Conservation (phyloP, 2,888 invertebrate species). For the Nezara viridula region DNA sequence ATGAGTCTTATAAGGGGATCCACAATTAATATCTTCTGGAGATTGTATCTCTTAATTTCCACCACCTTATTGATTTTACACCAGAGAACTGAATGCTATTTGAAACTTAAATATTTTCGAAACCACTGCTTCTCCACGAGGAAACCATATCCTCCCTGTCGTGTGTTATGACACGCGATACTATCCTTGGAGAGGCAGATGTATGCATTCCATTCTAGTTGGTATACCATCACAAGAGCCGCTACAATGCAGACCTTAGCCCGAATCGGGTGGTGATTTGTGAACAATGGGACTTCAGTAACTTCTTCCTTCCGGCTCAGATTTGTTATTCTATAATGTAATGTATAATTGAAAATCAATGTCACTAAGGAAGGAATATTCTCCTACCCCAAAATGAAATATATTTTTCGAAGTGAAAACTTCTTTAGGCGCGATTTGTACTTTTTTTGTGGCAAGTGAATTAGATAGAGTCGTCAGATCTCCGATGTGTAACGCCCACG, state of each 20-base stretch:
- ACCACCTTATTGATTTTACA: neutral
- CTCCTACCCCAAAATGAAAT: too few relatives aligned
- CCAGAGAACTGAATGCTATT: neutral
- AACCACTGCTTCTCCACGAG: neutral
- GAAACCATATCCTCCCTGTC: neutral
- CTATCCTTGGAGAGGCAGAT: neutral
- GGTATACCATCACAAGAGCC: neutral
- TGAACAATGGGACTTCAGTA: neutral
- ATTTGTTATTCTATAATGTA: neutral
- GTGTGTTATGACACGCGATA: neutral
- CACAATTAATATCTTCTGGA: neutral
- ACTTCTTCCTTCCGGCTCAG: neutral
- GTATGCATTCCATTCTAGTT: neutral
- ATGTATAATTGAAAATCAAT: neutral
- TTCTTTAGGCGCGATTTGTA: too few relatives aligned
- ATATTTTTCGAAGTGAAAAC: too few relatives aligned
- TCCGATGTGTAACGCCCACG: too few relatives aligned
- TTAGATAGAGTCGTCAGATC: too few relatives aligned
- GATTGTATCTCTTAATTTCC: neutral
- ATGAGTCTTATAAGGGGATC: neutral
- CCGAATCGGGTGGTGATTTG: neutral
- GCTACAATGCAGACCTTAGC: neutral
- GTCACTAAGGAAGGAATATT: too few relatives aligned
- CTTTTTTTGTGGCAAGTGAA: too few relatives aligned
- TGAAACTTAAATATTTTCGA: neutral